Base-by-base conservation (phyloP, 2,888 invertebrate species). In the Leptopilina syphax region DNA sequence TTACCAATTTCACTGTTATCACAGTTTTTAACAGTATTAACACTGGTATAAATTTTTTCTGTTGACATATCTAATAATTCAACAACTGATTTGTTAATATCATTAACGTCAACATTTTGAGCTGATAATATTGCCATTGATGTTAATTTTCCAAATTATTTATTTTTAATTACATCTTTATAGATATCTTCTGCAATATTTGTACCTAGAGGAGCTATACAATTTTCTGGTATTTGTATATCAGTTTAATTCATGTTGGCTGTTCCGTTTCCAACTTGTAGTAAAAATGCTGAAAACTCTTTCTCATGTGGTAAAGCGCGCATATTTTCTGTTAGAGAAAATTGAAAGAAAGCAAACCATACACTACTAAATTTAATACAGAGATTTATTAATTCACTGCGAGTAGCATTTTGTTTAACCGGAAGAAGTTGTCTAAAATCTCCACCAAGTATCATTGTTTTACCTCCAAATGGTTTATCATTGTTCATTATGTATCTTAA, bases 401-500 rank as follows among this genome's bases (percentile, higher is more conserved):
- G 82, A 27, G 76, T 82, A 41, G 65, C 79, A 24, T 66, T 18
- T 54, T 67, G 27, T 67, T 79, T 81, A 24, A 82, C 47, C 60
- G 80, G 80, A 24, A 82, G 41, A 7, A 80, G 44, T 47, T 79
- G 79, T 65, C 70, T 34, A 60, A 82, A 79, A 79, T 81, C 81
- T 24, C 78, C 79, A 57, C 76, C 73, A 44, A 80, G 57, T 18
- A 80, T 65, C 3, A 81, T 65, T 27, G 79, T 68, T 78, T 80
- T 79, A 50, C 79, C 78, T 13, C 80, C 80, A 70, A 82, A 82
- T 41, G 76, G 66, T 73, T 54, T 54, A 73, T 82, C 13, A 67
- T 80, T 82, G 24, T 83, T 70, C 85, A 86, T 88, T 3, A 88
- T 81, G 65, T 86, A 84, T 57, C 77, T 79, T 60, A 87, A 78